Percentiles rank a stretch among this genome's conserved stretches.
These are phyloP conservation scores for Bimastos eiseni DNA, from an alignment of 2,888 invertebrate genomes.

Conservation along the genomic window DNA sequence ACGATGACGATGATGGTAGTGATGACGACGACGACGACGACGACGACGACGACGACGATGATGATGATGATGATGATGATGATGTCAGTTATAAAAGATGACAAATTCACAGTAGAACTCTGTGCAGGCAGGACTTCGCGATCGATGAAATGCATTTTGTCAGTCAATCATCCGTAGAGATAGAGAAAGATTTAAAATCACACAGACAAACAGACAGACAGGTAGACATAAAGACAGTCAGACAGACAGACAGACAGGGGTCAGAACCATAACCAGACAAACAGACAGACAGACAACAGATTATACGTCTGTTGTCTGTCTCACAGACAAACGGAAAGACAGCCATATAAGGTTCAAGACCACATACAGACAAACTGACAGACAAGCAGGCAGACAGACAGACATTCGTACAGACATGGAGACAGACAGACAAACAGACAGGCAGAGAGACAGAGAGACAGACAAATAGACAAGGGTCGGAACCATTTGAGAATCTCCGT, in stretches of 20 bases:
- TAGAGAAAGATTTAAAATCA: background rate
- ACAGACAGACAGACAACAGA: background rate
- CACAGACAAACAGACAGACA: background rate
- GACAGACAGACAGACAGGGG: background rate
- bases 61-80: slow-evolving; percentile 32
- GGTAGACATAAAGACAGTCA: background rate
- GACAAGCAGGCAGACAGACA: background rate
- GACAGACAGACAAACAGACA: background rate
- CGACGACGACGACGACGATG: slow-evolving; percentile 26
- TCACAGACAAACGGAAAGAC: background rate
- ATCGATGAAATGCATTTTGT: background rate
- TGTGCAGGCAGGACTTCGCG: background rate
- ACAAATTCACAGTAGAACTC: background rate
- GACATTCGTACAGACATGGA: background rate
- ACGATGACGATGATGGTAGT: slow-evolving; percentile 32
- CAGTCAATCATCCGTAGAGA: background rate
- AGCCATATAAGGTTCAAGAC: background rate
- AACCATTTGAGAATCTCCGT: background rate
- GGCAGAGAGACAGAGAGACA: background rate
- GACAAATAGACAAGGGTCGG: background rate
- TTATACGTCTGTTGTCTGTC: too few species aligned
- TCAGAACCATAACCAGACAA: background rate
- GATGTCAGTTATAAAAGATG: slow-evolving; percentile 8
- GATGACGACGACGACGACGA: slow-evolving; percentile 29
- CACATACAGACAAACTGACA: background rate